phyloP scores from a whole-genome alignment of 2,888 invertebrate species.

The Amphipoea oculea region DNA sequence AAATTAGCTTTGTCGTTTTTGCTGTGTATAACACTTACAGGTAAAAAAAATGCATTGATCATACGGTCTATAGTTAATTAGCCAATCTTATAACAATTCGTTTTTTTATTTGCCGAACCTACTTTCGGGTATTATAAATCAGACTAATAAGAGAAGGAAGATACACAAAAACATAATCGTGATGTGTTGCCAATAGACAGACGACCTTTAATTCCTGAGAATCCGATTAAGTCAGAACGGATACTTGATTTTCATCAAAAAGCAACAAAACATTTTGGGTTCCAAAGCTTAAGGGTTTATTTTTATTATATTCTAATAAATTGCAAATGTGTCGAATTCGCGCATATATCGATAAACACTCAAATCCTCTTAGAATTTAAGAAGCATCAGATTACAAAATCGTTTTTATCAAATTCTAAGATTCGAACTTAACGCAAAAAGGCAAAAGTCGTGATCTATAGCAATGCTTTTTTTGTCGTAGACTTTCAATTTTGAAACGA shows the following conservation, averaged over 20 bases:
- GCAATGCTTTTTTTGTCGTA: constrained; percentile 12
- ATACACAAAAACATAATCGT: constrained; percentile 19
- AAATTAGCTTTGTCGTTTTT: not conserved
- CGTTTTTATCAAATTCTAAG: constrained; percentile 33
- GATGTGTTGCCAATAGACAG: constrained; percentile 8
- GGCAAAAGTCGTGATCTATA: constrained; percentile 27
- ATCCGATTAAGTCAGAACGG: constrained; percentile 46
- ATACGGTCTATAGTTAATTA: not conserved
- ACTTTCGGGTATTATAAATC: not conserved
- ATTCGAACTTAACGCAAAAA: constrained; percentile 38
- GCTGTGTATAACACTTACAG: not conserved
- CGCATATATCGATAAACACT: constrained; percentile 40
- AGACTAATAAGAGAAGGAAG: not conserved
- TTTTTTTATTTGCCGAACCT: not conserved
- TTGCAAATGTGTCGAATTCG: constrained; percentile 45
- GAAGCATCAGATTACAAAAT: constrained; percentile 47
- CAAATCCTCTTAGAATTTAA: constrained; percentile 52
- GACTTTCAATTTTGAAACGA: constrained; percentile 40
- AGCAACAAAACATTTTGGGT: constrained; percentile 41
- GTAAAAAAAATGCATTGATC: not conserved
- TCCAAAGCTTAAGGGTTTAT: constrained; percentile 25
- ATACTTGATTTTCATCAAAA: constrained; percentile 36
- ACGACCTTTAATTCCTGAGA: constrained; percentile 38
- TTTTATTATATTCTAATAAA: constrained; percentile 44
- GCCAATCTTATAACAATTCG: not conserved